These are phyloP conservation scores for Trogon melanurus DNA, from an alignment of 2,113 vertebrate genomes.

Conservation along the genomic window DNA sequence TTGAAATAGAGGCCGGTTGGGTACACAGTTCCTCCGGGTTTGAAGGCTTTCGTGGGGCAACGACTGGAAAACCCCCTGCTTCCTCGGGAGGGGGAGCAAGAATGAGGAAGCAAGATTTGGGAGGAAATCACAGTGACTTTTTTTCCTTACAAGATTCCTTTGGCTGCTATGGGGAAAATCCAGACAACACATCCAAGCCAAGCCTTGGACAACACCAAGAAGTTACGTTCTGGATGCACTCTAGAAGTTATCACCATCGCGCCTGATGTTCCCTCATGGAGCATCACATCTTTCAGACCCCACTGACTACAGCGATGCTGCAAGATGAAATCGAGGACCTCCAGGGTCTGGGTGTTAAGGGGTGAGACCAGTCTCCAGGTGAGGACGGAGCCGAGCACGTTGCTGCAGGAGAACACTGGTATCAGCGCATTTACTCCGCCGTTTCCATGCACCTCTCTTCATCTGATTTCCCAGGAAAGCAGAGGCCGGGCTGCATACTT, in stretches of 20 bases:
- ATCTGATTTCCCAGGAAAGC: neutral
- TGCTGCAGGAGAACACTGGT: accelerated
- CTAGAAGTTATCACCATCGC: neutral
- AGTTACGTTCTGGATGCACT: neutral
- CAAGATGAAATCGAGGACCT: accelerated
- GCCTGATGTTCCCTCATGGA: neutral
- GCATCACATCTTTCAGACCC: neutral
- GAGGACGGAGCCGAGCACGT: neutral
- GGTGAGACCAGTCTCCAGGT: too few species aligned
- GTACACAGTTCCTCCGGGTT: neutral
- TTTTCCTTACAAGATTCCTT: neutral
- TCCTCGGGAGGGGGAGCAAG: neutral
- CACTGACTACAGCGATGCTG: accelerated
- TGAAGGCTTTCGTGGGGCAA: accelerated
- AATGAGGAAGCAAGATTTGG: accelerated
- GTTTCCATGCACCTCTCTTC: neutral
- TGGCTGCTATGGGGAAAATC: neutral
- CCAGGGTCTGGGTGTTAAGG: neutral
- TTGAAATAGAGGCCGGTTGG: neutral
- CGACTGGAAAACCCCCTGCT: neutral
- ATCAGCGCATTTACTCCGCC: accelerated
- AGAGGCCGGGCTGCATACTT: neutral
- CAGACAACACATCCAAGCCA: neutral
- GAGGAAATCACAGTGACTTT: neutral
- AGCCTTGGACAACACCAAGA: neutral